Base-by-base conservation (phyloP, 2,888 invertebrate genomes). In the Altica lythri region DNA sequence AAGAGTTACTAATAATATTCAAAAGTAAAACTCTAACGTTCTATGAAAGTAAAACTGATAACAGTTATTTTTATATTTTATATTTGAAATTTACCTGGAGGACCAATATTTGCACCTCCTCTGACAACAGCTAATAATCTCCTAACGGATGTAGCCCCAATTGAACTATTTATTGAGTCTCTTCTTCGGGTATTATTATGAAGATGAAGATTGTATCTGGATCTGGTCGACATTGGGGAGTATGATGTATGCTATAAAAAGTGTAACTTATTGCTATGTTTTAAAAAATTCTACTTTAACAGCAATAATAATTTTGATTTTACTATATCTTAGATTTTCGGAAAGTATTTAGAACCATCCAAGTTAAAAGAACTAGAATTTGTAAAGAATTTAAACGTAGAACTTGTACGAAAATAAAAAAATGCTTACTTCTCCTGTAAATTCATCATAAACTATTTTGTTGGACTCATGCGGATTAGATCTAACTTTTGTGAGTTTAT, bases 121-220 rank as follows among this genome's bases (percentile, higher is more conserved):
- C 81, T 77, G 46, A 80, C 83, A 10, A 78, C 79, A 0, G 87
- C 84, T 46, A 90, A 82, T 9, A 91, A 78, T 0, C 89, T 81
- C 2, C 89, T 81, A 6, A 90, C 89, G 1, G 90, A 90, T 1
- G 87, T 87, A 0, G 88, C 88, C 1, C 89, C 89, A 19, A 88
- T 85, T 0, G 88, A 88, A 42, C 88, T 88, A 17, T 85, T 83
- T 47, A 85, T 81, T 0, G 88, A 88, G 66, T 88, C 88, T 10
- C 86, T 79, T 2, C 85, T 83, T 42, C 84, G 81, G 0, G 87
- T 85, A 76, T 5, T 87, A 78, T 5, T 59, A 17, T 62, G 63
- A 44, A 78, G 74, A 50, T 80, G 79, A 5, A 81, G 75, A 60
- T 80, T 79, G 45, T 77, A 79, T 12, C 81, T 78, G 40, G 68